Conservation (phyloP, 2,888 invertebrate species). For the Deilephila elpenor region DNA sequence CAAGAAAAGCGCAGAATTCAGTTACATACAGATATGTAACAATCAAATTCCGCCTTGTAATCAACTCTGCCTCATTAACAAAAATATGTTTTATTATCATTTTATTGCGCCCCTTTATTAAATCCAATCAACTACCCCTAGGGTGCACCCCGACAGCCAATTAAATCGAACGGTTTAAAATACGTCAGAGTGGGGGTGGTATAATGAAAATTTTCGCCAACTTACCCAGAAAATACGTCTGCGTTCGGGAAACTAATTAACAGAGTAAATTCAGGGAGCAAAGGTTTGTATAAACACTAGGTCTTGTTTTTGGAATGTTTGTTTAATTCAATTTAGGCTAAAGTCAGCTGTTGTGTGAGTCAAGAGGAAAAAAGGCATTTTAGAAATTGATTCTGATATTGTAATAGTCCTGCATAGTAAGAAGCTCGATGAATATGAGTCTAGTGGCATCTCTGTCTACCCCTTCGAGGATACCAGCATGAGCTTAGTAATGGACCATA, state of each 20-base stretch:
- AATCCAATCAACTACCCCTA: conserved; percentile 26
- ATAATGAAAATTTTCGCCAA: conserved; percentile 33
- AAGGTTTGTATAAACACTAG: conserved; percentile 1
- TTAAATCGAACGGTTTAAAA: conserved; percentile 29
- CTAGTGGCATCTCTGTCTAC: too few relatives aligned
- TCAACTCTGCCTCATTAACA: background rate
- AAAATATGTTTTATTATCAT: background rate
- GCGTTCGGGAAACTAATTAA: conserved; percentile 13
- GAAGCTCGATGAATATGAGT: too few relatives aligned
- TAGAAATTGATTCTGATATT: too few relatives aligned
- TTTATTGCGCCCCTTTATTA: conserved; percentile 11
- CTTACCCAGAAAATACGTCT: conserved; percentile 31
- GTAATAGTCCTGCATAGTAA: too few relatives aligned
- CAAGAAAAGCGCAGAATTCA: too few relatives aligned
- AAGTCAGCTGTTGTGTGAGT: background rate
- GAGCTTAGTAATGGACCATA: too few relatives aligned
- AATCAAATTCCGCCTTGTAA: too few relatives aligned
- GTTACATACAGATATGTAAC: too few relatives aligned
- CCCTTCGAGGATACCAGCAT: too few relatives aligned
- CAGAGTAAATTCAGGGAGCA: background rate
- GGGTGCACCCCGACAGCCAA: conserved; percentile 29
- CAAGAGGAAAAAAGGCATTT: too few relatives aligned
- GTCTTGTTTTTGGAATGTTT: background rate
- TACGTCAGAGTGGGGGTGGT: conserved; percentile 11
- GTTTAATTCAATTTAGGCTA: background rate